Percentiles rank a stretch among this genome's conserved stretches.
Evolutionary conservation across 2,888 invertebrate genomes (phyloP).

Genomic region (Parasteatoda lunata): DNA sequence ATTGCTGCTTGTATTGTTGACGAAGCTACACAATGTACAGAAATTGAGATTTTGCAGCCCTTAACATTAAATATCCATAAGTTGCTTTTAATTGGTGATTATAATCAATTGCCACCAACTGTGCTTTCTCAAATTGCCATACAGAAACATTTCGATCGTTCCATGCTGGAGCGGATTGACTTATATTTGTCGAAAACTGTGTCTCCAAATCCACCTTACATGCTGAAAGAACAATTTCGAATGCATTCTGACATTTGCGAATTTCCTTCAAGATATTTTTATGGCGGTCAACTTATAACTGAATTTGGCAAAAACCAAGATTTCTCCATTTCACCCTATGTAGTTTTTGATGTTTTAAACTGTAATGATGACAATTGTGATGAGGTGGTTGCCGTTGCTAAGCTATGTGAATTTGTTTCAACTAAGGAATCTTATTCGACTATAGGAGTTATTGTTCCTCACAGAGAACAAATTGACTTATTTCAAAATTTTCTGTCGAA

Average conservation of each 20-base stretch:
- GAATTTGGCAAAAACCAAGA: constrained; percentile 69
- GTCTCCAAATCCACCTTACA: constrained; percentile 72
- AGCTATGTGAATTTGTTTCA: constrained; percentile 74
- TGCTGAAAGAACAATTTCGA: constrained; percentile 81
- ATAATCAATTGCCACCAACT: constrained; percentile 85
- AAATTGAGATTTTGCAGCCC: constrained; percentile 76
- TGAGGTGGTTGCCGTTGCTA: constrained; percentile 80
- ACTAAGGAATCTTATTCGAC: constrained; percentile 74
- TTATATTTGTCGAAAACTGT: constrained; percentile 77
- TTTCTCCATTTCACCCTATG: constrained; percentile 78
- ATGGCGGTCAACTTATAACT: constrained; percentile 78
- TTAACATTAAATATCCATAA: constrained; percentile 73
- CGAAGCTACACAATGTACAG: constrained; percentile 90
- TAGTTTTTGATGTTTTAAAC: constrained; percentile 78
- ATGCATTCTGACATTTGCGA: constrained; percentile 88
- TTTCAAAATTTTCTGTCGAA: constrained; percentile 69
- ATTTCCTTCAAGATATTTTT: constrained; percentile 86
- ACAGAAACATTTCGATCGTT: constrained; percentile 19
- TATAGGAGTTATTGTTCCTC: constrained; percentile 84
- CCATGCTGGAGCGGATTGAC: constrained; percentile 82
- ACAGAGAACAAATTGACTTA: constrained; percentile 78
- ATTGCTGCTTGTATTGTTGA: constrained; percentile 83
- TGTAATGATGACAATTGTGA: constrained; percentile 71
- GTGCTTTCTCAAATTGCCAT: constrained; percentile 76
- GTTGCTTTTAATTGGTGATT: constrained; percentile 89